These are phyloP conservation scores for Halictus rubicundus DNA, from an alignment of 1,140 invertebrate species.

Conservation along the genomic window DNA sequence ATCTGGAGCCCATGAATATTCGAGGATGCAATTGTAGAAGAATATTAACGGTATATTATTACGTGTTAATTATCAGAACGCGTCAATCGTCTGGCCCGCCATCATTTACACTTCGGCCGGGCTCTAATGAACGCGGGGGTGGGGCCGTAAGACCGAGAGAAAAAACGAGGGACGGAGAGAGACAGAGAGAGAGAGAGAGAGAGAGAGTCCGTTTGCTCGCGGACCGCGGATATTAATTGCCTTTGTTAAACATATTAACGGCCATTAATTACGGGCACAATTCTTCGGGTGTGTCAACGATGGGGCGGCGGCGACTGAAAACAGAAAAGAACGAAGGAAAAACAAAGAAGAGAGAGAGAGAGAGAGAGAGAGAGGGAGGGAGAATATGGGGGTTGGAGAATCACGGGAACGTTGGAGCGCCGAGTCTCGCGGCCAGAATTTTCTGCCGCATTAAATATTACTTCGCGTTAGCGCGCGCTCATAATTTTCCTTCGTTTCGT, in stretches of 20 bases:
- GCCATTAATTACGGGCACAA: slow-evolving; percentile 16
- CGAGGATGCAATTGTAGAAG: slow-evolving; percentile 48
- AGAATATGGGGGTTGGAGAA: not conserved
- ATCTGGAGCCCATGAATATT: slow-evolving; percentile 45
- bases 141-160: no score
- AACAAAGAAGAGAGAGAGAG: not conserved
- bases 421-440: slow-evolving; percentile 17
- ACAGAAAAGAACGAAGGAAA: not conserved
- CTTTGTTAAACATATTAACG: slow-evolving; percentile 40
- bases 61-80: slow-evolving; percentile 53
- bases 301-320: no score
- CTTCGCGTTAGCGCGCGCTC: slow-evolving; percentile 24
- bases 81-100: slow-evolving; percentile 33
- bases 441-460: slow-evolving; percentile 44
- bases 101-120: slow-evolving; percentile 4
- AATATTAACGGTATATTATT: slow-evolving; percentile 60
- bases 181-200: no score
- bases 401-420: slow-evolving; percentile 6
- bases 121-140: not conserved
- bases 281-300: not conserved
- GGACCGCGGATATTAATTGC: slow-evolving; percentile 30
- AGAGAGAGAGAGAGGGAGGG: not conserved
- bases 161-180: no score
- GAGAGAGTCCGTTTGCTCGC: not conserved
- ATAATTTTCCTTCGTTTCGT: slow-evolving; percentile 47